Evolutionary conservation across 2,888 invertebrate species (phyloP), one percentile per base, ranked within the genome.

Genomic region (Spilosoma lubricipeda): DNA sequence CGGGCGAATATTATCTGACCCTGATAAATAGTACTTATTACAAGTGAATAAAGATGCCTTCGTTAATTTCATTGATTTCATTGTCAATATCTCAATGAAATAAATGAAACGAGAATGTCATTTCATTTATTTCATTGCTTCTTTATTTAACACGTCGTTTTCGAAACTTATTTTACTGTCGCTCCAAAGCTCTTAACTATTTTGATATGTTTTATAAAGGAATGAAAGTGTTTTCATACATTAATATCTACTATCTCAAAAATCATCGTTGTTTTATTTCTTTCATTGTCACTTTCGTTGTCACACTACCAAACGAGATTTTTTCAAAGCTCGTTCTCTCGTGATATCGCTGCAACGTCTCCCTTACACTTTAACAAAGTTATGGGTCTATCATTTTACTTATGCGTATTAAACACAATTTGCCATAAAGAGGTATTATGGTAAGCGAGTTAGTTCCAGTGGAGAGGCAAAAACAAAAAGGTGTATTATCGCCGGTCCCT

Each of bases 391-490:
- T 63, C 7, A 30, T 27, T 15, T 5, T 23, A 71, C 59, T 56
- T 71, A 74, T 63, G 30, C 30, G 59, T 74, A 64, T 65, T 71
- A 39, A 75, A 79, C 78, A 83, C 83, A 74, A 77, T 84, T 85
- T 82, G 71, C 79, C 80, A 84, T 80, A 76, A 67, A 71, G n/a
- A 71, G 70, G 70, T 81, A 77, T 81, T 81, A 79, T 82, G 59
- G 67, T 68, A 48, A 68, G 82, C 79, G 84, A 82, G 86, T 88
- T 86, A 83, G 89, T 91, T 90, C 90, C 91, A 89, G 86, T 88
- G 90, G 89, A 88, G 89, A 90, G 90, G 87, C 90, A 91, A 86
- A 90, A 89, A 93, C 91, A 92, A 92, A 91, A 90, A 89, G 81
- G 80, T 84, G 80, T 87, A 89, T 92, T 91, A 92, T 89, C 90